Conservation (phyloP, 2,888 invertebrate species). For the Papilio protenor region DNA sequence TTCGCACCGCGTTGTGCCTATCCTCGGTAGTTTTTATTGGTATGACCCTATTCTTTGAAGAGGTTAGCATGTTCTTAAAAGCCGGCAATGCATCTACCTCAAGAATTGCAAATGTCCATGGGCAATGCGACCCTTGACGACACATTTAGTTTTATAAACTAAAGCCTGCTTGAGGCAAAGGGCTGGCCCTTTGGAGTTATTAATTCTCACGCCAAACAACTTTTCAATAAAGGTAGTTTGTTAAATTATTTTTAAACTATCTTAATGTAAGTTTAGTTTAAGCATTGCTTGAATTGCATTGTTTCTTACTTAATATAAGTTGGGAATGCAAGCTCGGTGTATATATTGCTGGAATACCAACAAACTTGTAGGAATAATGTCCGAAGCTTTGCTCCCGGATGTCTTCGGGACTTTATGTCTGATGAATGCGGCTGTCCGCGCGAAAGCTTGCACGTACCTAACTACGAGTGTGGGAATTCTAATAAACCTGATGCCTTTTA, state of each 20-base stretch:
- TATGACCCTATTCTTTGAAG: too few species aligned
- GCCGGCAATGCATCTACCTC: too few species aligned
- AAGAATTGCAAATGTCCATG: too few species aligned
- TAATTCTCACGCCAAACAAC: too few species aligned
- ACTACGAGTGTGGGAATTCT: slow-evolving; percentile 54
- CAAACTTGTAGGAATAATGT: slow-evolving; percentile 42
- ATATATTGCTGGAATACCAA: slow-evolving; percentile 41
- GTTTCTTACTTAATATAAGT: slow-evolving; percentile 34
- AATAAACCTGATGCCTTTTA: slow-evolving; percentile 57
- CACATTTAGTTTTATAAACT: too few species aligned
- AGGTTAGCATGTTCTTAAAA: too few species aligned
- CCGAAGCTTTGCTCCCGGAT: slow-evolving; percentile 59
- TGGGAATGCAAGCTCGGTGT: slow-evolving; percentile 32
- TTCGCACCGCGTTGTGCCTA: too few species aligned
- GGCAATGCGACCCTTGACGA: too few species aligned
- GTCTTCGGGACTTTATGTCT: slow-evolving; percentile 55
- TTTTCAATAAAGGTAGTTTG: neutral
- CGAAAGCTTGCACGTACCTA: slow-evolving; percentile 54
- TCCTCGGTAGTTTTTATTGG: too few species aligned
- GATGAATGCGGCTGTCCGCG: slow-evolving; percentile 51
- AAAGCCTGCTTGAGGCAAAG: too few species aligned
- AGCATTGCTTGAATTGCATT: slow-evolving; percentile 7
- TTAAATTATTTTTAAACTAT: neutral
- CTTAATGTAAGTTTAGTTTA: neutral
- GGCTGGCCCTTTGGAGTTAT: too few species aligned